These are phyloP conservation scores for Mormyrus hasselquistii DNA, from an alignment of 2,797 vertebrate species.

Conservation along the genomic window DNA sequence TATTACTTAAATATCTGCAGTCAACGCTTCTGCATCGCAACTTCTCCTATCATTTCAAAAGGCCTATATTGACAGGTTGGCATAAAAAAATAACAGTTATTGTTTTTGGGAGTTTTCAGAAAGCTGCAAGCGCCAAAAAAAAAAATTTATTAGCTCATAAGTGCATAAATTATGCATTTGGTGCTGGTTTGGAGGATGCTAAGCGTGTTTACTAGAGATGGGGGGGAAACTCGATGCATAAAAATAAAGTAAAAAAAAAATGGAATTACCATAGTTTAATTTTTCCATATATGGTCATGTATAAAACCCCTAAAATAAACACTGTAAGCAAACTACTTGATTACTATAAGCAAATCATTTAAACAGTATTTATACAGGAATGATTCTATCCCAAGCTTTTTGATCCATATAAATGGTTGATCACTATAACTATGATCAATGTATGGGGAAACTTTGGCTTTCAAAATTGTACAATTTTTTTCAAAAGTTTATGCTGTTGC, in stretches of 20 bases:
- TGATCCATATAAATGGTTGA: neutral
- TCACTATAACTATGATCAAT: neutral
- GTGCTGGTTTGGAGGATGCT: neutral
- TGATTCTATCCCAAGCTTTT: neutral
- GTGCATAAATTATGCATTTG: neutral
- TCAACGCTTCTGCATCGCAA: neutral
- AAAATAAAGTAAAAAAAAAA: neutral
- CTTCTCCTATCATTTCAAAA: neutral
- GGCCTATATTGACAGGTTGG: neutral
- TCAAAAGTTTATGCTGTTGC: no score
- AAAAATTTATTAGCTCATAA: neutral
- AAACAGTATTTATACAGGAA: neutral
- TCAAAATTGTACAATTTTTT: no score
- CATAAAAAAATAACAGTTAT: neutral
- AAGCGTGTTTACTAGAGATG: neutral
- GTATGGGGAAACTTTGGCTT: neutral
- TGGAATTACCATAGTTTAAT: neutral
- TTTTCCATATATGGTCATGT: neutral
- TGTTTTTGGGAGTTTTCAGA: neutral
- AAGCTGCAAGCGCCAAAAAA: neutral
- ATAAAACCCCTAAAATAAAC: neutral
- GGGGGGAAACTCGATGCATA: no score
- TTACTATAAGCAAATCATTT: neutral
- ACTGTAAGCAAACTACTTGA: no score
- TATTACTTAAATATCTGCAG: neutral